Conservation (phyloP, 2,113 vertebrate genomes). For the Mastomys natalensis region DNA sequence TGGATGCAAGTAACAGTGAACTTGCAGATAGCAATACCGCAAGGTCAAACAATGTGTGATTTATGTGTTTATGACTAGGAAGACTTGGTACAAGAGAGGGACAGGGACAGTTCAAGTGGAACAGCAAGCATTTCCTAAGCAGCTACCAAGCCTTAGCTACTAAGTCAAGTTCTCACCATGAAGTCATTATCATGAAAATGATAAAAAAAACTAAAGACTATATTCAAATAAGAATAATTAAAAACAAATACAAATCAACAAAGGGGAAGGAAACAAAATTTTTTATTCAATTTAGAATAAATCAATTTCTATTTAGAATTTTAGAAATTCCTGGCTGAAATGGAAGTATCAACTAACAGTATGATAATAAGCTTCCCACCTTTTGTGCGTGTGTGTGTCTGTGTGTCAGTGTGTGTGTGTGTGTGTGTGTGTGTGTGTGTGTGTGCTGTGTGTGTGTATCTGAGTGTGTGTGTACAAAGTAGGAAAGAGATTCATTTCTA, state of each 20-base stretch:
- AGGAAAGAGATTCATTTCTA: not conserved
- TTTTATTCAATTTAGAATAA: too few relatives aligned
- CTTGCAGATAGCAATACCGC: not conserved
- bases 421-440: not conserved
- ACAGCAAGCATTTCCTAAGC: rapidly evolving
- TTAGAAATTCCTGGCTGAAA: not conserved
- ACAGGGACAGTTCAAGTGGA: not conserved
- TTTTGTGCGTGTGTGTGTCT: not conserved
- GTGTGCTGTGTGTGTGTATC: not conserved
- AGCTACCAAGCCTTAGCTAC: not conserved
- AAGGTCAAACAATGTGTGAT: not conserved
- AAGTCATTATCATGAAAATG: not conserved
- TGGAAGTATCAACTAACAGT: not conserved
- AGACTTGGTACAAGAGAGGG: rapidly evolving
- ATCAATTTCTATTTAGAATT: too few relatives aligned
- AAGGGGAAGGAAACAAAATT: not conserved
- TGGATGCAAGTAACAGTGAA: not conserved
- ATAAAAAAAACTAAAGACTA: too few relatives aligned
- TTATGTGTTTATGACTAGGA: rapidly evolving
- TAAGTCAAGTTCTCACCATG: rapidly evolving
- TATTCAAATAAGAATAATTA: not conserved
- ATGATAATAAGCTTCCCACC: not conserved
- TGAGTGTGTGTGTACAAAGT: not conserved
- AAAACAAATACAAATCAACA: not conserved
- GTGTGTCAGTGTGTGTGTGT: rapidly evolving